phyloP scores from a whole-genome alignment of 2,797 vertebrate genomes.

The Crocodylus rhombifer region DNA sequence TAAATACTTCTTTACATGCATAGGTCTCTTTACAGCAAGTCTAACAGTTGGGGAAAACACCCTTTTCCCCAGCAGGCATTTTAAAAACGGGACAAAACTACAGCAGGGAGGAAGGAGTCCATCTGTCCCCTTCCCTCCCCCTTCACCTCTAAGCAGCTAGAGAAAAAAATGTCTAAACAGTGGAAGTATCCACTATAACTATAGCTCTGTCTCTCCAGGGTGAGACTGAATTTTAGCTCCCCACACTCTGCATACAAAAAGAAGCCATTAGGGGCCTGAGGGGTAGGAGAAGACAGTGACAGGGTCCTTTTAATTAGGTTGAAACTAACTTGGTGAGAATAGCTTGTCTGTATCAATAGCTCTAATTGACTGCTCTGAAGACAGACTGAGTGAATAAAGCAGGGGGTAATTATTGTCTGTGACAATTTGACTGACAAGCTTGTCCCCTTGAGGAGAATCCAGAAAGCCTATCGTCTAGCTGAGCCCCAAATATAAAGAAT shows the following conservation, averaged over 20 bases:
- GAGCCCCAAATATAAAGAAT: conserved; percentile 60
- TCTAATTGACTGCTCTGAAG: conserved; percentile 76
- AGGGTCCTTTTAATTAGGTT: conserved; percentile 79
- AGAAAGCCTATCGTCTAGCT: conserved; percentile 54
- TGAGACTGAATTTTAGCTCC: conserved; percentile 33
- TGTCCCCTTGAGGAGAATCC: conserved; percentile 75
- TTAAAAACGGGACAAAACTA: conserved; percentile 27
- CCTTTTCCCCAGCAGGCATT: conserved; percentile 9
- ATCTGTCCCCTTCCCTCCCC: not conserved
- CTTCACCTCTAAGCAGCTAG: not conserved
- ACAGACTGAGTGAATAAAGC: conserved; percentile 69
- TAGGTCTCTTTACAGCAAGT: conserved; percentile 15
- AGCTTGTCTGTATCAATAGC: conserved; percentile 76
- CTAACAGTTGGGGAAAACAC: conserved; percentile 20
- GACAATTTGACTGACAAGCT: conserved; percentile 76
- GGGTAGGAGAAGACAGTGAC: conserved; percentile 68
- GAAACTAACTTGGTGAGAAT: conserved; percentile 73
- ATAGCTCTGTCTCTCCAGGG: conserved; percentile 23
- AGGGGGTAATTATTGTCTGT: conserved; percentile 73
- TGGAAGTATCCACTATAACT: conserved; percentile 42
- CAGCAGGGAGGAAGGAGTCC: conserved; percentile 1
- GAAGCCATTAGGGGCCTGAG: conserved; percentile 58
- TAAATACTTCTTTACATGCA: conserved; percentile 44
- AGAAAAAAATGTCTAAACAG: not conserved
- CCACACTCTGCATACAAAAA: conserved; percentile 56